Evolutionary conservation across 2,113 vertebrate genomes (phyloP), one percentile per base, ranked within the genome.

Genomic region (Neotoma lepida): DNA sequence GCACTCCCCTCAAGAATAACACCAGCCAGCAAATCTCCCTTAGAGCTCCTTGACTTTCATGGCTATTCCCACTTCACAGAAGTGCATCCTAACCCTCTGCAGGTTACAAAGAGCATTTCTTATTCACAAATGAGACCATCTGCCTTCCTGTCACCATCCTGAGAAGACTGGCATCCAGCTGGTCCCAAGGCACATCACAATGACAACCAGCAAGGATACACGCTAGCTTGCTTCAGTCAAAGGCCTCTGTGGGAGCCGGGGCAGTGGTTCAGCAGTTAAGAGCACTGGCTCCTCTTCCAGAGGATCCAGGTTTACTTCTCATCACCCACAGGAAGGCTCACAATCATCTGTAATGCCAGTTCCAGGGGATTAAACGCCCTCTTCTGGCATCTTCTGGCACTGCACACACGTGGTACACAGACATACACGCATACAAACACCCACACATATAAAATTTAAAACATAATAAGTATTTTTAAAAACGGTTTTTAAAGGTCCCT

Each of bases 11-110:
- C 56, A 35, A n/a, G n/a, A 58, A 24, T 1, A 20, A 28, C 71
- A 89, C 4, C 28, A 28, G 22, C 22, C 33, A 4, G 74, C 84
- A 61, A 28, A 22, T 51, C n/a, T 41, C 49, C 30, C 74, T 44
- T 46, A 87, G 94, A 51, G 77, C 4, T 28, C 4, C 2, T 44
- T 20, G 54, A 82, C 66, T 35, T 74, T 66, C 30, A 2, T 30
- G 6, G 85, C 35, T 63, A 20, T 39, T 82, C 56, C 78, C 68
- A 44, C 85, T 39, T 70, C 92, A 91, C 44, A 91, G 94, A 73
- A 89, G 56, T 26, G 68, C 63, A 58, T 58, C 74, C 10, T 2
- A 1, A 22, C 33, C 58, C 13, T 66, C 86, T 54, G 41, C 26
- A 54, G 30, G 30, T 51, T 26, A 66, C 81, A 20, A 20, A 35